These are phyloP conservation scores for Didymodactylos carnosus DNA, from an alignment of 2,888 invertebrate species.

Conservation along the genomic window DNA sequence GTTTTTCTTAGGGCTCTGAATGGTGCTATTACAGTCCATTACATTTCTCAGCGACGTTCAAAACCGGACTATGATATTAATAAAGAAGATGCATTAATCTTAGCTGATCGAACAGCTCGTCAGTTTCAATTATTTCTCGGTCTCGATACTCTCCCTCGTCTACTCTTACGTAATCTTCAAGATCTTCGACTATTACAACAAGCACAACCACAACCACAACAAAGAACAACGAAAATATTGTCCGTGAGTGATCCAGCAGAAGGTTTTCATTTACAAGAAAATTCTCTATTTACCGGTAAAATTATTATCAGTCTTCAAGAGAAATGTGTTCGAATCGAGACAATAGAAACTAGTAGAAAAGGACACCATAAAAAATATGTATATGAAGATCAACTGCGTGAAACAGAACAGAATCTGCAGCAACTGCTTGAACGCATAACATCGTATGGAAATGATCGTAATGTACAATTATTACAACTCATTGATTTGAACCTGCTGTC, in stretches of 20 bases:
- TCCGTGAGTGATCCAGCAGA: neutral
- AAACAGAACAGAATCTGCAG: neutral
- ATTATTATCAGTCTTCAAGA: neutral
- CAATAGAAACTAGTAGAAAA: neutral
- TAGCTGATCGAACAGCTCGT: neutral
- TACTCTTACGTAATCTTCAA: neutral
- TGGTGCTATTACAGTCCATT: neutral
- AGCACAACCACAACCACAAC: too few species aligned
- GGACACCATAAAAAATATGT: too few species aligned
- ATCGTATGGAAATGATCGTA: neutral
- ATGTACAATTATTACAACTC: neutral
- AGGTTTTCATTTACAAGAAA: neutral
- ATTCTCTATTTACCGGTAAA: neutral
- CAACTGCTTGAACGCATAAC: neutral
- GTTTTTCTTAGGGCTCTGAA: neutral
- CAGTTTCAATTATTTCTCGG: neutral
- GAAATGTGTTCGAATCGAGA: neutral
- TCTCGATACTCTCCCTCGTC: neutral
- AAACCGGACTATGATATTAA: neutral
- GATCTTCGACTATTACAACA: neutral
- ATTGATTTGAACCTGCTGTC: neutral
- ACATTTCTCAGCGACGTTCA: neutral
- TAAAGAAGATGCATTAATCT: neutral
- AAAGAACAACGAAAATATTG: too few species aligned
- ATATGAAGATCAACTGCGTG: neutral